Evolutionary conservation across 1,140 invertebrate species (phyloP), one percentile per base, ranked within the genome.

Genomic region (Agrypnia vestita): DNA sequence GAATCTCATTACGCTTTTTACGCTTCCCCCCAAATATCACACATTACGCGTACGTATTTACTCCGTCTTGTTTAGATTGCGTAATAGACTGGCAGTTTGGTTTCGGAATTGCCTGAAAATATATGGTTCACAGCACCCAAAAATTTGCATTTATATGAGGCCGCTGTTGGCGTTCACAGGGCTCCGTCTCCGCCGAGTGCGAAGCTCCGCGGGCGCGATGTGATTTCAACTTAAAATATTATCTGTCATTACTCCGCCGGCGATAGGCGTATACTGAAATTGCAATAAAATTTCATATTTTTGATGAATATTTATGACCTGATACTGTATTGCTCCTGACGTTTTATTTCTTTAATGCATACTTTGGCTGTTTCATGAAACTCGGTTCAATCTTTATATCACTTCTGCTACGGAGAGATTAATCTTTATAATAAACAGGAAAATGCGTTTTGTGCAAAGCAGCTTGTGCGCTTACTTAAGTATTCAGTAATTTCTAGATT

Each of bases 141-240:
- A 77, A 81, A 81, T 81, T 81, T 81, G 79, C 79, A 81, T 81
- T 81, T 81, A 81, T 81, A 81, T 81, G 79, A 81, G 79, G 69
- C 74, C 51, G 17, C 46, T 77, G 62, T 75, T 67, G 64, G 79
- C 75, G 69, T 1, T 35, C 64, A 21, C 47, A 76, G 73, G 46
- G 61, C 59, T 75, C 62, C 53, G 74, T 49, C 62, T 46, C 72
- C 44, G 35, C 19, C 49, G 13, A 19, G 19, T 11, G 49, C 15
- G 19, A 55, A 44, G 13, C 25, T 78, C 55, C 61, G 8, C 46
- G 56, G 15, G 78, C 12, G 15, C n/a, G 46, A n/a, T 81, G 74
- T 77, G 79, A 81, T 81, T 81, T 81, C 56, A 80, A 81, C 62
- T 81, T 81, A 81, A 81, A 81, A 81, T 77, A 81, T 81, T 76